Percentiles rank a stretch among this genome's conserved stretches.
phyloP scores from a whole-genome alignment of 1,140 invertebrate genomes.

The Amyelois transitella region DNA sequence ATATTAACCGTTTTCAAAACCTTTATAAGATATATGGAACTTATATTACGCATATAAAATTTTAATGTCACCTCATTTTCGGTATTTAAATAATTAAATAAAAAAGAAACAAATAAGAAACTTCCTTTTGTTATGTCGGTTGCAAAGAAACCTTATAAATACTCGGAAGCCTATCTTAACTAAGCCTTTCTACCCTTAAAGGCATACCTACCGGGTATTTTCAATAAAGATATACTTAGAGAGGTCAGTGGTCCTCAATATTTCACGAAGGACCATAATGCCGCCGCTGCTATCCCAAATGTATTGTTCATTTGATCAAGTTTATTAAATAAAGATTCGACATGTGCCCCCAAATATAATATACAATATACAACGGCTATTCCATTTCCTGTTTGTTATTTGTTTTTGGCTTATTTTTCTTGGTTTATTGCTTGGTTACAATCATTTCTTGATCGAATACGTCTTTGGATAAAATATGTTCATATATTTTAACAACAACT shows the following conservation, averaged over 20 bases:
- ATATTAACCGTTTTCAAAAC: too few relatives aligned
- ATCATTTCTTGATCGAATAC: too few relatives aligned
- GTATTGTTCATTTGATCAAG: slow-evolving; percentile 43
- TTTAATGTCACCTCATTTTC: too few relatives aligned
- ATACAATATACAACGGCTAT: neutral
- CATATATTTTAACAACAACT: too few relatives aligned
- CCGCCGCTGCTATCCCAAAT: slow-evolving; percentile 29
- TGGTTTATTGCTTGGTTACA: neutral
- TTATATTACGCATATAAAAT: too few relatives aligned
- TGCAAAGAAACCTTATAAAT: neutral
- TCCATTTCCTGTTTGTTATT: neutral
- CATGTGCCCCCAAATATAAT: slow-evolving; percentile 23
- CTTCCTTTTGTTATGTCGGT: neutral
- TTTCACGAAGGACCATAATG: slow-evolving; percentile 25
- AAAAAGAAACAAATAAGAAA: too few relatives aligned
- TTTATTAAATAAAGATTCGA: slow-evolving; percentile 47
- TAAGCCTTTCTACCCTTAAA: neutral
- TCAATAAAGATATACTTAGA: slow-evolving; percentile 11
- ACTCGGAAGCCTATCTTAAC: neutral
- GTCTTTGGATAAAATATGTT: too few relatives aligned
- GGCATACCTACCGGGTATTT: neutral
- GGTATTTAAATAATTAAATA: too few relatives aligned
- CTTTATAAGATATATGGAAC: too few relatives aligned
- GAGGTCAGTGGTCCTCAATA: slow-evolving; percentile 16
- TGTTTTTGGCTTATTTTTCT: neutral